Evolutionary conservation across 2,888 invertebrate species (phyloP).

Genomic region (Apodemia duryi): DNA sequence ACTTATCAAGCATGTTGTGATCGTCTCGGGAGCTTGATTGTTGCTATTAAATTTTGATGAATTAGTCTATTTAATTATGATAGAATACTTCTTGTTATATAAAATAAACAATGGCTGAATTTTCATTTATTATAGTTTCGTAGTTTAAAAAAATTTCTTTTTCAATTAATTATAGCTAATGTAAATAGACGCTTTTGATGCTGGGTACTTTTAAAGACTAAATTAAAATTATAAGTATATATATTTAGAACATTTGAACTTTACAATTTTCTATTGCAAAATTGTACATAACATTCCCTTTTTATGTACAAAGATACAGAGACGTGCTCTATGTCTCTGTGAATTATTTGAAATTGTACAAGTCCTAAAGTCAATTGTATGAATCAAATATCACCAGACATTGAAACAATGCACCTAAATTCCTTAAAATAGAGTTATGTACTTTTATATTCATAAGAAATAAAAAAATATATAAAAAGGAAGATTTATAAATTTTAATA

Average conservation of each 20-base stretch:
- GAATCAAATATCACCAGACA: slow-evolving; percentile 18
- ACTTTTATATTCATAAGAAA: slow-evolving; percentile 20
- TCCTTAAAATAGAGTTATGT: slow-evolving; percentile 16
- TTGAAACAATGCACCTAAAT: slow-evolving; percentile 17
- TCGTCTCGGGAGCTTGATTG: not conserved
- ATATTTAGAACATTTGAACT: slow-evolving; percentile 1
- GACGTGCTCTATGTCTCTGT: slow-evolving; percentile 5
- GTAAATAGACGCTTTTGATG: slow-evolving; percentile 9
- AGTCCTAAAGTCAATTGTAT: slow-evolving; percentile 20
- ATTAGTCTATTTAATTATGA: not conserved
- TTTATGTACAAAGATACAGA: slow-evolving; percentile 20
- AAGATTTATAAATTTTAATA: slow-evolving; percentile 27
- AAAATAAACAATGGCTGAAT: not conserved
- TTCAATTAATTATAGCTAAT: not conserved
- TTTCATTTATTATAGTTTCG: not conserved
- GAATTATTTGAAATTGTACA: slow-evolving; percentile 15
- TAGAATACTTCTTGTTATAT: not conserved
- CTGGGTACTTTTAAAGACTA: slow-evolving; percentile 6
- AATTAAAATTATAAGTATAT: not conserved
- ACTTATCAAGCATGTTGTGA: not conserved
- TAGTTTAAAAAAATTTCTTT: not conserved
- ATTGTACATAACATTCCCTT: slow-evolving; percentile 21
- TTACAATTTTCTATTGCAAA: slow-evolving; percentile 17
- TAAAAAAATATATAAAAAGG: slow-evolving; percentile 17
- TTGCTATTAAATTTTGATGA: not conserved